Percentiles rank a stretch among this genome's conserved stretches.
These are phyloP conservation scores for Calephelis nemesis DNA, from an alignment of 1,140 invertebrate genomes.

Conservation along the genomic window DNA sequence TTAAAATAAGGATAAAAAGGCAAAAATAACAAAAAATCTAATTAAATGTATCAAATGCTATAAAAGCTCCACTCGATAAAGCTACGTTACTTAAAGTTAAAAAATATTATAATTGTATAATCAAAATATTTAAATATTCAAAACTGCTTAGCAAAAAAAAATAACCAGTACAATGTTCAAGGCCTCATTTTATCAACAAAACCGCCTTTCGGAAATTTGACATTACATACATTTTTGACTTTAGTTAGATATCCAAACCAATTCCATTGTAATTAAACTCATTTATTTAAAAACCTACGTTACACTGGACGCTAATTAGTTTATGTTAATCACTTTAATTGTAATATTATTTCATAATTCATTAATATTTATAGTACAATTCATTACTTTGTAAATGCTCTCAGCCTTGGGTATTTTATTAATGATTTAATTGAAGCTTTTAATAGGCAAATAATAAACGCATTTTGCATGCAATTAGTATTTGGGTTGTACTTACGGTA, in stretches of 20 bases:
- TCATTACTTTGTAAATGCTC: conserved; percentile 11
- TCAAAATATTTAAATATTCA: too few species aligned
- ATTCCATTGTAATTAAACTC: conserved; percentile 11
- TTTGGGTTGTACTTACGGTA: conserved; percentile 56
- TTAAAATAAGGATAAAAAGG: too few species aligned
- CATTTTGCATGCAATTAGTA: background rate
- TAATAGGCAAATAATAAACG: background rate
- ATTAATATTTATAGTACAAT: conserved; percentile 14
- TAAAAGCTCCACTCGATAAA: too few species aligned
- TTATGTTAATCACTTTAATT: conserved; percentile 13
- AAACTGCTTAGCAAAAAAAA: too few species aligned
- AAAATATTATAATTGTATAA: too few species aligned
- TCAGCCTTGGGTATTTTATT: conserved; percentile 12
- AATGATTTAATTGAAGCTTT: background rate
- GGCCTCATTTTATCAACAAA: too few species aligned
- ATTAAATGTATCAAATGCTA: too few species aligned
- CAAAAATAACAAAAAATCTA: too few species aligned
- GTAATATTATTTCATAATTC: conserved; percentile 17
- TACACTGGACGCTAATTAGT: conserved; percentile 15
- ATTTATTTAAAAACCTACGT: conserved; percentile 11
- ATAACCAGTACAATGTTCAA: too few species aligned
- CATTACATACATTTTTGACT: too few species aligned
- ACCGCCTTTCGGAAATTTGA: too few species aligned
- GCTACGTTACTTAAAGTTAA: too few species aligned
- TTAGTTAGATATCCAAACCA: conserved; percentile 3